phyloP scores from a whole-genome alignment of 2,888 invertebrate genomes.

The Nebria salina region DNA sequence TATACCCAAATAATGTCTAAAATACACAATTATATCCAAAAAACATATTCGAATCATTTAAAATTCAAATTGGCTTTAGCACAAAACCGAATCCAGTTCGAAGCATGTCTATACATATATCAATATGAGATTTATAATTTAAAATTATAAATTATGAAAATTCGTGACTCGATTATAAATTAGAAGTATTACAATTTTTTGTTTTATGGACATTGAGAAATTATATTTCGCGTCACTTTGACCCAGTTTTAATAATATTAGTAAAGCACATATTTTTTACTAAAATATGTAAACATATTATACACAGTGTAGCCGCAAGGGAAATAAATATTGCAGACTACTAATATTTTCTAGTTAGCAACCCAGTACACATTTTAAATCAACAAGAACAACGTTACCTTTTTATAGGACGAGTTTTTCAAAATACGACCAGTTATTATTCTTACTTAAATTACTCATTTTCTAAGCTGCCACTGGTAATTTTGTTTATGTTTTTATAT shows the following conservation, averaged over 20 bases:
- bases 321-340: not conserved
- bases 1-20: no score
- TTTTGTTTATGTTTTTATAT: not conserved
- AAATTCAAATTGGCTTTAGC: no score
- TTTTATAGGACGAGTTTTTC: not conserved
- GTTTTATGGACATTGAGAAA: no score
- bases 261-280: not conserved
- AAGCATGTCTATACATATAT: no score
- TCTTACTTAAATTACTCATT: not conserved
- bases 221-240: no score
- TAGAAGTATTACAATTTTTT: no score
- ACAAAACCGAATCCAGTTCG: no score
- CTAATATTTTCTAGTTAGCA: not conserved
- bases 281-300: not conserved
- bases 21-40: no score
- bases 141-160: no score
- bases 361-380: not conserved
- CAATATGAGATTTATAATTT: no score
- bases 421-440: not conserved
- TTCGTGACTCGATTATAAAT: no score
- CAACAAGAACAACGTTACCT: not conserved
- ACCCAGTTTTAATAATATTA: not conserved
- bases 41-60: no score
- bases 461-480: not conserved
- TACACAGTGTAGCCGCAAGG: not conserved